Base-by-base conservation (phyloP, 1,140 invertebrate species). In the Micrasema minimum region DNA sequence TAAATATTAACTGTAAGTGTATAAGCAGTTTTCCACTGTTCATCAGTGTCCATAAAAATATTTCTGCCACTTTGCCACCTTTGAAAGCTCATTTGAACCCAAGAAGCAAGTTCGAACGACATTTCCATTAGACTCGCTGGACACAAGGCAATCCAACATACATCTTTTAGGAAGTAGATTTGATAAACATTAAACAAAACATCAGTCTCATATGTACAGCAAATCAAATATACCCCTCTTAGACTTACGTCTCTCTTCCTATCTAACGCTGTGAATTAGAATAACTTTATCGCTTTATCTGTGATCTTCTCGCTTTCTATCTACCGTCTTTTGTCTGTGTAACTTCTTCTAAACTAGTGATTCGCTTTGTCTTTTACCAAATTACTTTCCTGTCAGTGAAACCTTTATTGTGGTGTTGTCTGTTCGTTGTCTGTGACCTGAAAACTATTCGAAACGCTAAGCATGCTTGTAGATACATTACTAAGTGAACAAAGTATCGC, bases 401-500 rank as follows among this genome's bases (percentile, higher is more conserved):
- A 18, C n/a, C 45, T 50, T 66, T 53, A 66, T 66, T 66, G 48
- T 66, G 64, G 26, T 66, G 64, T 66, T 38, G 18, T 51, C 64
- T 51, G 48, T 66, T 66, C 11, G 16, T 55, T 55, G 51, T 55
- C 51, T 43, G 16, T 61, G 57, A 31, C 43, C 12, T 45, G 38
- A 43, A 20, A 62, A 59, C 20, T 9, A 22, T 61, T 20, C 12
- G 16, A 37, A 66, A 43, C 66, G 66, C 55, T 16, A 69, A 59
- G 66, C 66, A 69, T 69, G 66, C 66, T 69, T 69, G 66, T 69
- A 69, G 66, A 59, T 26, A 53, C 31, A 55, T 55, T 23, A 55
- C 18, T 48, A 31, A 31, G 12, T 31, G 26, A 31, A 55, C 23
- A 26, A 22, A 59, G 35, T 59, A 59, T 59, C 38, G 55, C 55